These are phyloP conservation scores for Limonius californicus DNA, from an alignment of 1,140 invertebrate genomes.

Conservation along the genomic window DNA sequence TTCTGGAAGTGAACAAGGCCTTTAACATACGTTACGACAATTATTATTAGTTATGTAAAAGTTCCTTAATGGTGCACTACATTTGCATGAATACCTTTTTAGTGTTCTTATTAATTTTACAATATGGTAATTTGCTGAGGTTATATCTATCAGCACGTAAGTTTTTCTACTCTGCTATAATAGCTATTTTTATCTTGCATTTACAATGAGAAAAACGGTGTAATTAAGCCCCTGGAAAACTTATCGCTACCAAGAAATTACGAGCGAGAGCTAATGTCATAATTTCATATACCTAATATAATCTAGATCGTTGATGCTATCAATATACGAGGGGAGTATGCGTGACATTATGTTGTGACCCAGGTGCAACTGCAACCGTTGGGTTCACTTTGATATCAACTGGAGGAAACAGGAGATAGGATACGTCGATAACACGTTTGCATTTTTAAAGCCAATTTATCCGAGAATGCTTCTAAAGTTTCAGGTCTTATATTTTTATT, in stretches of 20 bases:
- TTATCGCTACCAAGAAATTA: slow-evolving; percentile 11
- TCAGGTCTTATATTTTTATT: no score
- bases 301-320: slow-evolving; percentile 3
- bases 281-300: slow-evolving; percentile 9
- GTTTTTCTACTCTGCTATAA: background rate
- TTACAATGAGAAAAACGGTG: background rate
- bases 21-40: no score
- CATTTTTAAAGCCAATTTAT: slow-evolving; percentile 2
- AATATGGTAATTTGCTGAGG: background rate
- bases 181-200: background rate
- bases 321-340: background rate
- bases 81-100: background rate
- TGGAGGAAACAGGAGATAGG: background rate
- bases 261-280: background rate
- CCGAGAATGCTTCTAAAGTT: no score
- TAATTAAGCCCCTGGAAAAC: background rate
- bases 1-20: no score
- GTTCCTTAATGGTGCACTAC: background rate
- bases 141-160: background rate
- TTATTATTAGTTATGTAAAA: no score
- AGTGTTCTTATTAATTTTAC: background rate
- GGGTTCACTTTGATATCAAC: background rate
- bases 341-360: slow-evolving; percentile 5
- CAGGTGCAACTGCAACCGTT: slow-evolving; percentile 4
- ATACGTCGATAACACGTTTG: background rate